phyloP scores from a whole-genome alignment of 92 coral and sea anemone species.

The Scolanthus callimorphus region DNA sequence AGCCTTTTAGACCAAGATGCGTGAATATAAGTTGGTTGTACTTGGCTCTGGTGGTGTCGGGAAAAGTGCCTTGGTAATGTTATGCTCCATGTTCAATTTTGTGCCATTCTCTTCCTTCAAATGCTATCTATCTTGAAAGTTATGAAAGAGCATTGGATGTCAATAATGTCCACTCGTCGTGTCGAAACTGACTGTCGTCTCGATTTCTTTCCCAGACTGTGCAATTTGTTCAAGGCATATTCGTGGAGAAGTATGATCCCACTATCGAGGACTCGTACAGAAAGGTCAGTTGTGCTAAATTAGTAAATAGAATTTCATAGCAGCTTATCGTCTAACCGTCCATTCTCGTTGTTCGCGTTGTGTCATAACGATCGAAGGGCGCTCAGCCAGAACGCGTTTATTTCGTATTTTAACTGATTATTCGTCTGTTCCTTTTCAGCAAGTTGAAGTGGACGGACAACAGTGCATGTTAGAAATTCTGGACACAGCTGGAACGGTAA shows the following conservation, averaged over 20 bases:
- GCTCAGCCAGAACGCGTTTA: not conserved
- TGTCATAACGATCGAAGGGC: not conserved
- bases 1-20: slow-evolving; percentile 80
- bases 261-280: slow-evolving; percentile 98
- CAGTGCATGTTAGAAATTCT: slow-evolving; percentile 98
- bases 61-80: slow-evolving; percentile 94
- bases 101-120: not conserved
- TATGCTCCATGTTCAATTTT: not conserved
- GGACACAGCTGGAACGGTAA: slow-evolving; percentile 99
- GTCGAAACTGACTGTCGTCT: not conserved
- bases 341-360: not conserved
- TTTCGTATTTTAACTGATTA: too few species aligned
- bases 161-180: not conserved
- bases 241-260: slow-evolving; percentile 98
- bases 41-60: slow-evolving; percentile 99
- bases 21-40: slow-evolving; percentile 97
- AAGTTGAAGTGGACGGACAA: slow-evolving; percentile 98
- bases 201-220: slow-evolving; percentile 67
- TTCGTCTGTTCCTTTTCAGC: slow-evolving; percentile 52
- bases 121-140: not conserved
- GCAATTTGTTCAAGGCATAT: slow-evolving; percentile 98
- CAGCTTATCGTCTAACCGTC: not conserved
- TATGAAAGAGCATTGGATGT: slow-evolving; percentile 3
- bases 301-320: not conserved
- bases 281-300: slow-evolving; percentile 71